Evolutionary conservation across 2,888 invertebrate species (phyloP), one percentile per base, ranked within the genome.

Genomic region (Marronus borbonicus): DNA sequence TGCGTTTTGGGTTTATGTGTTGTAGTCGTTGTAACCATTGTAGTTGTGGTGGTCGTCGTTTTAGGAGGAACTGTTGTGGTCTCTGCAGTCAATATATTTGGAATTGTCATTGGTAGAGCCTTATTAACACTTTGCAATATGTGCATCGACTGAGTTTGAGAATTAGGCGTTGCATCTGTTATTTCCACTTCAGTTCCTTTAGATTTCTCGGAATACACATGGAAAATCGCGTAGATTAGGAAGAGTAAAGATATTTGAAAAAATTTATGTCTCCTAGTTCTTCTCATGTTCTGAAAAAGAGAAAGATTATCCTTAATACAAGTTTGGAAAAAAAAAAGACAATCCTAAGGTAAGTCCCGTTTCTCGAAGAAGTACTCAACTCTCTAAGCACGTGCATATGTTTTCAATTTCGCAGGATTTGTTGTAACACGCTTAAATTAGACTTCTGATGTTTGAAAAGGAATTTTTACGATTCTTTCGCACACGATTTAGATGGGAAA

Each of bases 161-260:
- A n/a, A 2, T n/a, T 12, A 4, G 2, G 1, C 62, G 28, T n/a
- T 4, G 28, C 64, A 60, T 36, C 8, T 39, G 75, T 62, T 39
- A 50, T 17, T 65, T 66, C 28, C 17, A 8, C 66, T 20, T 24
- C 52, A n/a, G 17, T 36, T 14, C 39, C 20, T 31, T 52, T 50
- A n/a, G 72, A 70, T 62, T 55, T 50, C 58, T 76, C 68, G 10
- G 72, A 52, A 20, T 72, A 72, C 8, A 70, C 79, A 36, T 79
- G 36, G 28, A 77, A 89, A 0, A 93, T 91, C 31, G 93, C 92
- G 87, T 93, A 94, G 39, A 93, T 91, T 76, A 94, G 89, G 88
- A 94, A 92, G 85, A 94, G 91, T 69, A 93, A 89, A 5, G 93
- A 93, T 82, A 93, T 90, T 80, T 93, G 92, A 85, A 93, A 89